Base-by-base conservation (phyloP, 2,113 vertebrate genomes). In the Gymnarchus niloticus region DNA sequence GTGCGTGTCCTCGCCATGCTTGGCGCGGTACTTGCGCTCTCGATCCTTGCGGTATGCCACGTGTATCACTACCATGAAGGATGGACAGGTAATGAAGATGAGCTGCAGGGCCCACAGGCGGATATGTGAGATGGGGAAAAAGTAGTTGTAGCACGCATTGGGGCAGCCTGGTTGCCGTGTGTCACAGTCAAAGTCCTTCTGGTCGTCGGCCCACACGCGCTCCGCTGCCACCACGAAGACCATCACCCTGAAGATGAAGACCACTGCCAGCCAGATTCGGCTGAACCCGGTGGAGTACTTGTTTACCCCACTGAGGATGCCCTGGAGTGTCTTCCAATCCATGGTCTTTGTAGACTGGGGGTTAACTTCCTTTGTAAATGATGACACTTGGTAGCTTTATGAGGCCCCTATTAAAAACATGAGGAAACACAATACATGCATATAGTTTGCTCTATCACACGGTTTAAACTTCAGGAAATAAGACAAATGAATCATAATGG, bases 71-170 rank as follows among this genome's bases (percentile, higher is more conserved):
- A 96, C 94, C 73, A 96, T 88, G 81, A 95, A 94, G 0, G 95
- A 95, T 0, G 97, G 97, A 65, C 97, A 98, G 0, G 96, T 98
- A 88, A 98, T 95, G 51, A 99, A 94, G 92, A 99, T 97, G 87
- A 99, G 96, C 91, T 99, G 97, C 80, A 98, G 93, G 10, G 96
- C 97, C 97, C 97, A 98, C 4, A 98, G 94, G 49, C 96, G 95
- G 89, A 96, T 95, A 83, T 98, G 97, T 41, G 96, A 96, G 90
- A 98, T 82, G 0, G 97, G 97, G 91, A 99, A 99, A 92, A 93
- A 97, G 86, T 94, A 87, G 9, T 96, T 93, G 0, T 95, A 96
- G 89, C 95, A 96, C 87, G 94, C 93, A 3, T 95, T 96, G 88
- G 92, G 87, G 88, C 95, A 96, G 44, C 95, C 96, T 0, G 95